A percentile compares a stretch with the other conserved stretches of the same genome.
Conservation (phyloP, 2,113 vertebrate species). For the Ciconia maguari region DNA sequence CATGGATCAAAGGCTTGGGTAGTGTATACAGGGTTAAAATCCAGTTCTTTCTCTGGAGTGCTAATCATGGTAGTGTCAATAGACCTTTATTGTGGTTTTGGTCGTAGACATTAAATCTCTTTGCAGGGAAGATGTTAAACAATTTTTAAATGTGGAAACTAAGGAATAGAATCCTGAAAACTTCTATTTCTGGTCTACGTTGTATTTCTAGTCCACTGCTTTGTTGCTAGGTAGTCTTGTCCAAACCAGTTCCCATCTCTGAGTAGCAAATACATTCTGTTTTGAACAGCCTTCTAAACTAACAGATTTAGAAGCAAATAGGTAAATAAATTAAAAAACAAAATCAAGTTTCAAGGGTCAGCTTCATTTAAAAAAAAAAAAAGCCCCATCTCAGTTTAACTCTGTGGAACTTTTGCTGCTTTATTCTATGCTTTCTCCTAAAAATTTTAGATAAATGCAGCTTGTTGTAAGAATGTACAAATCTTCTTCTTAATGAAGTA, state of each 20-base stretch:
- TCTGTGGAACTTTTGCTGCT: neutral
- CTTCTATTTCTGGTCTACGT: neutral
- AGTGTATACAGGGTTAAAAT: neutral
- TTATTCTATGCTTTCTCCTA: neutral
- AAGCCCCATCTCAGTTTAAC: neutral
- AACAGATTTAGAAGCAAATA: neutral
- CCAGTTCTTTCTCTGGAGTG: neutral
- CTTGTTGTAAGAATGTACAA: neutral
- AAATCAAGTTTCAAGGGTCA: neutral
- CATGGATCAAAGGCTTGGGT: neutral
- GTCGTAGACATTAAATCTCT: neutral
- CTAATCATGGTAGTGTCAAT: neutral
- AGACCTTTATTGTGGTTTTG: neutral
- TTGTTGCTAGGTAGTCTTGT: neutral
- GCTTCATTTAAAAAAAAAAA: neutral
- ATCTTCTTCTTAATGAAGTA: neutral
- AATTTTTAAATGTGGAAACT: neutral
- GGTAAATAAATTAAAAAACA: neutral
- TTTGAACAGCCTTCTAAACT: neutral
- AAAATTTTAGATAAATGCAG: neutral
- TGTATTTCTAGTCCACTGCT: neutral
- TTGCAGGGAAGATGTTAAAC: neutral
- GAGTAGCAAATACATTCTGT: neutral
- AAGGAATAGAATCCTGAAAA: neutral
- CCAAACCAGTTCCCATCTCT: neutral